Evolutionary conservation across 2,797 vertebrate species (phyloP), one percentile per base, ranked within the genome.

Genomic region (Aotus griseimembra): DNA sequence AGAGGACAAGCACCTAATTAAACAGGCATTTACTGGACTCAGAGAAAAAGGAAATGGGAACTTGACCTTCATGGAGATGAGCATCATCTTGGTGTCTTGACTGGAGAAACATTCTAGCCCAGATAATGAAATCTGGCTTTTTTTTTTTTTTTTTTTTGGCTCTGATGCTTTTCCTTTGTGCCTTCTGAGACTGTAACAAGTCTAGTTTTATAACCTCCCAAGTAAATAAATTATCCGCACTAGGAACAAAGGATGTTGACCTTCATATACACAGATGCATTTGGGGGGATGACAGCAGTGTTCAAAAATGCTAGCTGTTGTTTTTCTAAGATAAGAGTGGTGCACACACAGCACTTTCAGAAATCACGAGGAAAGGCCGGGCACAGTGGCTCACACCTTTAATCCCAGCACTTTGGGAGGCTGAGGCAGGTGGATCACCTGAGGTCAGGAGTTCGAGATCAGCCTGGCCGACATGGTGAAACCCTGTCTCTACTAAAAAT

Each of bases 31-130:
- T 83, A 90, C 58, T 90, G 72, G 0, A 13, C n/a, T 72, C 50
- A 90, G 81, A 97, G 88, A 57, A 95, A 91, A 94, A 57, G 50
- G 82, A 97, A 97, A 93, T 28, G 87, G 94, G 94, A 97, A 85
- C 93, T 85, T n/a, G 92, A 64, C 72, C 79, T 67, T 52, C 14
- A 85, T 81, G 93, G 12, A 44, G n/a, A 15, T 3, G 6, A 76
- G 28, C 46, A 41, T 83, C 88, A 79, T 96, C 41, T 93, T 95
- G 84, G 83, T n/a, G 19, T 64, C 96, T 36, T 88, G 94, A 50
- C 82, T 94, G 64, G 97, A 98, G 94, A 88, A 96, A 90, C 19
- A 11, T 44, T 80, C 84, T 61, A 57, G 73, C 48, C 36, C 79
- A 46, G 64, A 41, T 76, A 57, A 82, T 79, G 48, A 94, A 81